These are phyloP conservation scores for Pollachius pollachius DNA, from an alignment of 2,113 vertebrate species.

Conservation along the genomic window DNA sequence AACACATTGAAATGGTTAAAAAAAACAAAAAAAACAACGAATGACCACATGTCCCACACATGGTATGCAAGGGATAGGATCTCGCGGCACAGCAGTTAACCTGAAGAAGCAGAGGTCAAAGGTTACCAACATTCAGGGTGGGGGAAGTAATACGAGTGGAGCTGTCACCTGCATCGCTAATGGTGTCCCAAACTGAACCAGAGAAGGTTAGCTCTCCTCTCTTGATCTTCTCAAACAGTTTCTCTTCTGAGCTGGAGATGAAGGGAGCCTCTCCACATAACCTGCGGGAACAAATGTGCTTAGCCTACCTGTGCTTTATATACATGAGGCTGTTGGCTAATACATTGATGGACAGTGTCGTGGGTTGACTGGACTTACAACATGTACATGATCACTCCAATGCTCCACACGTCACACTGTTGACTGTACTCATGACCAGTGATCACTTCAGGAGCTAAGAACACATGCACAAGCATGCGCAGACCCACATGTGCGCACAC, in stretches of 20 bases:
- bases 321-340: neutral
- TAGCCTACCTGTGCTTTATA: neutral
- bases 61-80: neutral
- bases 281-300: slow-evolving; percentile 36
- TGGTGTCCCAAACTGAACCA: slow-evolving; percentile 65
- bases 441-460: slow-evolving; percentile 89
- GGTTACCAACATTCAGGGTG: neutral
- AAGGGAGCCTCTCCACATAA: slow-evolving; percentile 81
- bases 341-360: neutral
- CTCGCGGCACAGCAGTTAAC: neutral
- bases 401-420: slow-evolving; percentile 89
- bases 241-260: slow-evolving; percentile 73
- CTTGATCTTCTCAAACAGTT: slow-evolving; percentile 79
- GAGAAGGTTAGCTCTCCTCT: slow-evolving; percentile 73
- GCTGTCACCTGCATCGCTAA: slow-evolving; percentile 75
- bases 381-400: slow-evolving; percentile 90
- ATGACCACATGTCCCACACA: neutral
- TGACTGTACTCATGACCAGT: slow-evolving; percentile 83
- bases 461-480: slow-evolving; percentile 51
- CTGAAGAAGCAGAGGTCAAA: neutral
- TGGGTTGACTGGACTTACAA: slow-evolving; percentile 77
- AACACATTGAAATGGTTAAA: slow-evolving; percentile 2
- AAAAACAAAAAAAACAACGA: slow-evolving; percentile 4
- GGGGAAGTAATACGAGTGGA: neutral
- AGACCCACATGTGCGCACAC: too few species aligned